Evolutionary conservation across 2,797 vertebrate genomes (phyloP), one percentile per base, ranked within the genome.

Genomic region (Hirundo rustica): DNA sequence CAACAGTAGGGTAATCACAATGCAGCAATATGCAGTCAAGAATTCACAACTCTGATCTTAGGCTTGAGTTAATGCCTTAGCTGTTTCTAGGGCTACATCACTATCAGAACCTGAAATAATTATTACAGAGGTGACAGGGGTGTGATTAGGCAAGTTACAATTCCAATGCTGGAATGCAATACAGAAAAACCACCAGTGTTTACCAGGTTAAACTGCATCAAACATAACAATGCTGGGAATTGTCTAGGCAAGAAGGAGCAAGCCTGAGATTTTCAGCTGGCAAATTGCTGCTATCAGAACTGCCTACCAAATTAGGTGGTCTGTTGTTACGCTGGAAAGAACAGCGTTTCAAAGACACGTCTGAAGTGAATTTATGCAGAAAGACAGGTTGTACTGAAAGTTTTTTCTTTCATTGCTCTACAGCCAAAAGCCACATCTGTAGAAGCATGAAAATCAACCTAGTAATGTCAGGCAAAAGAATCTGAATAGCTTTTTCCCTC

Each of bases 381-480:
- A 90, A 73, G 76, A 73, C 60, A 76, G 66, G 79, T 55, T 84
- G 70, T 42, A 72, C 58, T 54, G 47, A 73, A 94, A 93, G 70
- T 85, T 83, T 29, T 65, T 95, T 88, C 73, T 89, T 89, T 61
- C 73, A 53, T 40, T 50, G 67, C 76, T 88, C 64, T 78, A 75
- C 47, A 90, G 82, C 55, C 85, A 92, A 94, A 94, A 94, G 76
- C 55, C 87, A 48, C 72, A 61, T 92, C 72, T 89, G 51, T 51
- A 83, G 79, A 93, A 17, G 64, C 79, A 78, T 81, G 86, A 89
- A 95, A 93, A 91, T 93, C 91, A 96, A 91, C 45, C 42, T 83
- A 92, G 85, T 73, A 88, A 84, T 36, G 66, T 44, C 60, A 88
- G 58, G 88, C 60, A 58, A 84, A 91, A 89, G 57, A 61, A 87